Percentiles rank a stretch among this genome's conserved stretches.
Conservation (phyloP, 2,797 vertebrate genomes). For the Gymnodraco acuticeps region DNA sequence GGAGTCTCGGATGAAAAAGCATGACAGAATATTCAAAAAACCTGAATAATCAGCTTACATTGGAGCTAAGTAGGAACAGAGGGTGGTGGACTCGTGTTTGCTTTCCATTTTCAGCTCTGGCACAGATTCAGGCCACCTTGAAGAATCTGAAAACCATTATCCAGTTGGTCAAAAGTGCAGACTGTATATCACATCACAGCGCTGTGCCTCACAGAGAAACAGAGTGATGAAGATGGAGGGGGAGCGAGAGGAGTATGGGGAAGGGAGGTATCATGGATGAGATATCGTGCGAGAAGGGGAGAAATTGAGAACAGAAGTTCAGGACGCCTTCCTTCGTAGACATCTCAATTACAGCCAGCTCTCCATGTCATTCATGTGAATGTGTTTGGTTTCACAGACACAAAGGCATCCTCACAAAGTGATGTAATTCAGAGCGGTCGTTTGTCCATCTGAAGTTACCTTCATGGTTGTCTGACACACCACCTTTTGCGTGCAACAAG, state of each 20-base stretch:
- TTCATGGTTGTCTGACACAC: slow-evolving; percentile 89
- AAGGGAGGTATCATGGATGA: slow-evolving; percentile 55
- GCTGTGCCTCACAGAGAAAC: slow-evolving; percentile 64
- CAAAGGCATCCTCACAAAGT: slow-evolving; percentile 73
- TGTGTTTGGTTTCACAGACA: slow-evolving; percentile 78
- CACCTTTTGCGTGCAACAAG: slow-evolving; percentile 89
- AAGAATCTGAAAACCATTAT: slow-evolving; percentile 85
- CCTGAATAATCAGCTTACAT: slow-evolving; percentile 81
- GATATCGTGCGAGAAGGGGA: slow-evolving; percentile 78
- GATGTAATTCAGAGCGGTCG: slow-evolving; percentile 67
- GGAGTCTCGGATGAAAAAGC: slow-evolving; percentile 68
- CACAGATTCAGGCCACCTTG: slow-evolving; percentile 80
- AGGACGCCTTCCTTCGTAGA: slow-evolving; percentile 65
- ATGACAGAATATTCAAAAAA: slow-evolving; percentile 71
- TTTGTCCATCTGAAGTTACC: slow-evolving; percentile 82
- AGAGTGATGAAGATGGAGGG: slow-evolving; percentile 51
- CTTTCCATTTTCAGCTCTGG: slow-evolving; percentile 82
- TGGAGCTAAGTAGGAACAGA: slow-evolving; percentile 83
- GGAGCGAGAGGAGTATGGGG: slow-evolving; percentile 33
- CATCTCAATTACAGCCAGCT: slow-evolving; percentile 77
- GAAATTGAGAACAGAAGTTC: slow-evolving; percentile 74
- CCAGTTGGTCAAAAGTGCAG: slow-evolving; percentile 81
- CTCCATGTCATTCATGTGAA: slow-evolving; percentile 70
- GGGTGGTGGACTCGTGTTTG: slow-evolving; percentile 76
- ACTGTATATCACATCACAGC: slow-evolving; percentile 76